These are phyloP conservation scores for Caenorhabditis imperialis DNA, from an alignment of 2,888 invertebrate genomes.

Conservation along the genomic window DNA sequence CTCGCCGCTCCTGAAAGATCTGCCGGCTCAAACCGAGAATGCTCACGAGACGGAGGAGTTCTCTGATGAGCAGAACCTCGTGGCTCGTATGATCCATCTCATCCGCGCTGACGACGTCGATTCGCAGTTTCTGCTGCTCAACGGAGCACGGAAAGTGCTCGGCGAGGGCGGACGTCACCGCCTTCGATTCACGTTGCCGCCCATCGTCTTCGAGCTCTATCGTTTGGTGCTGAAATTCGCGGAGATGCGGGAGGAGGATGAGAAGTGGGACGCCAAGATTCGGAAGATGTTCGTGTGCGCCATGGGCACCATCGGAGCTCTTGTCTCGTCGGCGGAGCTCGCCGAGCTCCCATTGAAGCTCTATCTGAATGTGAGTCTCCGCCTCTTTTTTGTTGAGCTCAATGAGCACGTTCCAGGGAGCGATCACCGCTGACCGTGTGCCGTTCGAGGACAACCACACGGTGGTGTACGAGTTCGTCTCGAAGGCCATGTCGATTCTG, in stretches of 20 bases:
- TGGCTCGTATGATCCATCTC: constrained; percentile 83
- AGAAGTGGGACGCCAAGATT: constrained; percentile 98
- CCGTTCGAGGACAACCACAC: constrained; percentile 94
- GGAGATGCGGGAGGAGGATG: constrained; percentile 79
- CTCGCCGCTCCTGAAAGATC: constrained; percentile 89
- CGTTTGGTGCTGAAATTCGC: constrained; percentile 82
- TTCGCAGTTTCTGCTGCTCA: constrained; percentile 84
- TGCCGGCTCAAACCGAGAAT: constrained; percentile 79
- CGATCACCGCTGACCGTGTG: constrained; percentile 83
- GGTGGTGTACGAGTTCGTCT: constrained; percentile 95
- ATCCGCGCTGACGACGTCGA: constrained; percentile 82
- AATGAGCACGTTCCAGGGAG: too few relatives aligned
- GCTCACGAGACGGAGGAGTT: constrained; percentile 58
- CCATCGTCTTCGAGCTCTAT: constrained; percentile 93
- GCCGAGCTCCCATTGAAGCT: constrained; percentile 93
- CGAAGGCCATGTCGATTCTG: constrained; percentile 65
- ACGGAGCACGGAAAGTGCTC: constrained; percentile 89
- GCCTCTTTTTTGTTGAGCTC: too few relatives aligned
- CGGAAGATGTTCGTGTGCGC: constrained; percentile 98
- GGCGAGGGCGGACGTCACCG: constrained; percentile 91
- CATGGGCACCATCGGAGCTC: constrained; percentile 92
- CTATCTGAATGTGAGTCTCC: constrained; percentile 83
- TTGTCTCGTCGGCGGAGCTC: constrained; percentile 91
- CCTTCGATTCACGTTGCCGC: constrained; percentile 92
- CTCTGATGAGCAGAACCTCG: constrained; percentile 89